phyloP scores from a whole-genome alignment of 2,888 invertebrate genomes.

The Boloria selene region DNA sequence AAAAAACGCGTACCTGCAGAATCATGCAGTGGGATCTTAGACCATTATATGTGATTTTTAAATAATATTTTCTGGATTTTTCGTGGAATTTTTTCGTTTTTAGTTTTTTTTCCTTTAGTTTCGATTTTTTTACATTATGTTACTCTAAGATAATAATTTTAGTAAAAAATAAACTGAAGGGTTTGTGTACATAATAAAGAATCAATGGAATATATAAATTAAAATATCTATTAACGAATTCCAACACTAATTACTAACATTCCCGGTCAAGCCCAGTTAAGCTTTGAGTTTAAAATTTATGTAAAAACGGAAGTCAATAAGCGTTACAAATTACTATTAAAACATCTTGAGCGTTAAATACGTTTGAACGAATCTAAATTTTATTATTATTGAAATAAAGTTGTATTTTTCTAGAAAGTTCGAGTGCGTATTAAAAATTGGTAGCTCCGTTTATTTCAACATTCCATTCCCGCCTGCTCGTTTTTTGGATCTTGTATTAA shows the following conservation, averaged over 20 bases:
- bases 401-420: constrained; percentile 50
- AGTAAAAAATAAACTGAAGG: too few species aligned
- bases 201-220: constrained; percentile 14
- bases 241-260: constrained; percentile 34
- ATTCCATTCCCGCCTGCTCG: constrained; percentile 67
- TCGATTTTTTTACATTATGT: too few species aligned
- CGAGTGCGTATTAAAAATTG: constrained; percentile 67
- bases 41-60: too few species aligned
- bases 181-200: background rate
- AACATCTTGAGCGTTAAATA: constrained; percentile 39
- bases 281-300: constrained; percentile 43
- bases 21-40: too few species aligned
- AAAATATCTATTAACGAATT: constrained; percentile 32
- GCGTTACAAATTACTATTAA: constrained; percentile 36
- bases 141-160: too few species aligned
- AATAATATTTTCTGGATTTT: too few species aligned
- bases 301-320: constrained; percentile 54
- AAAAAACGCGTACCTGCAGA: too few species aligned
- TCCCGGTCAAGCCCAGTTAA: constrained; percentile 22
- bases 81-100: too few species aligned
- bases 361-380: constrained; percentile 48
- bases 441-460: constrained; percentile 72
- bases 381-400: constrained; percentile 51
- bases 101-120: too few species aligned
- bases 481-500: constrained; percentile 75